Base-by-base conservation (phyloP, 2,113 vertebrate genomes). In the Larimichthys crocea region DNA sequence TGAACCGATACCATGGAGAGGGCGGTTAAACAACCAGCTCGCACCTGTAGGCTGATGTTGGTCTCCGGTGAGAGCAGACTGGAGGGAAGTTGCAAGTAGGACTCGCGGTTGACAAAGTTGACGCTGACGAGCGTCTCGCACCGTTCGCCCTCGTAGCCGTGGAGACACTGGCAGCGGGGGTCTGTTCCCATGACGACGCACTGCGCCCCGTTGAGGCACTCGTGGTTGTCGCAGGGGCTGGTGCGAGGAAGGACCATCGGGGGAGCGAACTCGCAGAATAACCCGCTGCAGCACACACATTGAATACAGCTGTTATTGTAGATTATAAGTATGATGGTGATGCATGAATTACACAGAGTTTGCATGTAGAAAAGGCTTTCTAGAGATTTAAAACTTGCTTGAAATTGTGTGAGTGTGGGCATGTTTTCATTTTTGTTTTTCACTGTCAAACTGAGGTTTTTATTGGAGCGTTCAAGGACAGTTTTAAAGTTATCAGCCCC, bases 211-310 rank as follows among this genome's bases (percentile, higher is more conserved):
- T 99, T 99, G 79, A 97, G 96, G 87, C 98, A 99, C 63, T 99
- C 98, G 17, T 96, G 96, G 86, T 99, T 96, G 92, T 99, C 98
- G 72, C 98, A 99, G 4, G 97, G 98, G 78, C 98, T 99, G 80
- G 98, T 99, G 49, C 98, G 96, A 10, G 98, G 98, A 35, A 99
- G 94, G 70, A 99, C 98, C 97, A 99, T 99, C 3, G 98, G 98
- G 0, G 98, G 98, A n/a, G 97, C 92, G 88, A 97, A 97, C 86
- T 99, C 97, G 69, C 98, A 99, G 92, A 99, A 99, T 75, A 99
- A 91, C 44, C 98, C 98, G 15, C 98, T 99, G 84, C 14, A 84
- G 89, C 35, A 65, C 62, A 84, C 26, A 68, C 29, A 31, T 3
- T 40, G 48, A 46, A 52, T 22, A 50, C 1, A 11, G 2, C 31